Percentiles rank a stretch among this genome's conserved stretches.
Evolutionary conservation across 2,797 vertebrate species (phyloP).

Genomic region (Pangasius djambal): DNA sequence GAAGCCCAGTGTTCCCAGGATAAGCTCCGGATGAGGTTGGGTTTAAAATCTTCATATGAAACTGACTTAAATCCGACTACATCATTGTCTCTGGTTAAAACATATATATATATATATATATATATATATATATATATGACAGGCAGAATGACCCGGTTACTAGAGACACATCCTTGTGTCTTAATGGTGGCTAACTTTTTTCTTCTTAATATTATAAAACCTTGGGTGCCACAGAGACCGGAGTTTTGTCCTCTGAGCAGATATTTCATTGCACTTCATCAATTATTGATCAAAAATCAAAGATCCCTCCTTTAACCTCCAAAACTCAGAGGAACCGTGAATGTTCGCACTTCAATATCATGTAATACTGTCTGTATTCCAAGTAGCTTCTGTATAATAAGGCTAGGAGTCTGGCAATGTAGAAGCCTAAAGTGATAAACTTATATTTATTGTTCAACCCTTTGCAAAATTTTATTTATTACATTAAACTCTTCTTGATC

Average conservation of each 20-base stretch:
- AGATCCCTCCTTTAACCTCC: neutral
- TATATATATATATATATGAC: too few species aligned
- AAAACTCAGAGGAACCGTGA: neutral
- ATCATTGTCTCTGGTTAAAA: too few species aligned
- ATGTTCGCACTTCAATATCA: neutral
- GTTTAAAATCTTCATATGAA: too few species aligned
- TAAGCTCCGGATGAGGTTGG: too few species aligned
- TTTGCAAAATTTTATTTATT: neutral
- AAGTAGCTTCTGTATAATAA: neutral
- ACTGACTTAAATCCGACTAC: too few species aligned
- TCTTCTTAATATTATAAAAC: neutral
- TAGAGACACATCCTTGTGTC: too few species aligned
- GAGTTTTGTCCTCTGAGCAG: neutral
- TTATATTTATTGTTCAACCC: neutral
- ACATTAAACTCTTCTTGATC: neutral
- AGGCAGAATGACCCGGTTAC: too few species aligned
- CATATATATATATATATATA: too few species aligned
- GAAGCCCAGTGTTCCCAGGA: too few species aligned
- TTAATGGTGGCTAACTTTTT: neutral
- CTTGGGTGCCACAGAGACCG: neutral
- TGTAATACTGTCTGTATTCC: neutral
- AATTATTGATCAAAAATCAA: slow-evolving; percentile 4
- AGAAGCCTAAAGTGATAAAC: neutral
- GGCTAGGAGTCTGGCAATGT: neutral
- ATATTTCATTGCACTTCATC: slow-evolving; percentile 2